Evolutionary conservation across 2,113 vertebrate genomes (phyloP).

Genomic region (Xiphophorus maculatus): DNA sequence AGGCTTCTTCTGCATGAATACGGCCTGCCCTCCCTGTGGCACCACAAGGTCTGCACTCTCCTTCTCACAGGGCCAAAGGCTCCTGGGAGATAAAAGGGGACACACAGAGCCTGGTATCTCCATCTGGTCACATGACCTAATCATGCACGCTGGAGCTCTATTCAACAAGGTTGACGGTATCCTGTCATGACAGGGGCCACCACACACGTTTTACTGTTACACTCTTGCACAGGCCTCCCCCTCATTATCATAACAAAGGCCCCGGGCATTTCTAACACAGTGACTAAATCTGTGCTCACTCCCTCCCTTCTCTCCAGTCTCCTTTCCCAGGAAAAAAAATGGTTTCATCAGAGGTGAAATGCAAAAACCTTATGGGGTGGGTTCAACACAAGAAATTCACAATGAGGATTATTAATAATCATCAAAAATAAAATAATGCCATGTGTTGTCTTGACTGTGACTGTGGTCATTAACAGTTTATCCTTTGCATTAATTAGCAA

Average conservation of each 20-base stretch:
- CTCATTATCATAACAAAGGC: slow-evolving; percentile 80
- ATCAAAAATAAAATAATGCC: background rate
- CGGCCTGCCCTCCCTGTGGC: slow-evolving; percentile 53
- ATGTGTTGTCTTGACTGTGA: slow-evolving; percentile 10
- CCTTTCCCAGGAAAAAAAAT: slow-evolving; percentile 50
- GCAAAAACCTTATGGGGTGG: slow-evolving; percentile 33
- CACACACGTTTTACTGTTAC: slow-evolving; percentile 67
- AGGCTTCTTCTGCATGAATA: slow-evolving; percentile 28
- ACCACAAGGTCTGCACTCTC: slow-evolving; percentile 61
- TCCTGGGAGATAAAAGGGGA: slow-evolving; percentile 73
- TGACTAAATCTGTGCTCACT: slow-evolving; percentile 58
- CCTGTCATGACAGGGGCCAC: slow-evolving; percentile 61
- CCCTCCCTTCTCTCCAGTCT: slow-evolving; percentile 7
- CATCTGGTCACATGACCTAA: slow-evolving; percentile 74
- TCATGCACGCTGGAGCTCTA: slow-evolving; percentile 65
- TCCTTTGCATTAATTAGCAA: background rate
- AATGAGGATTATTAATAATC: background rate
- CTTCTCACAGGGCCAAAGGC: slow-evolving; percentile 62
- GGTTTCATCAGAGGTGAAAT: slow-evolving; percentile 40
- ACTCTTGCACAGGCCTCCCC: slow-evolving; percentile 62
- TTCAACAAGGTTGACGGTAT: slow-evolving; percentile 53
- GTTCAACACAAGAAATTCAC: slow-evolving; percentile 39
- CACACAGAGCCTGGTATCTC: slow-evolving; percentile 60
- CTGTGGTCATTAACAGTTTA: background rate
- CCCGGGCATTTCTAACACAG: slow-evolving; percentile 65